A percentile compares a stretch with the other conserved stretches of the same genome.
Evolutionary conservation across 2,113 vertebrate species (phyloP).

Genomic region (Seriola aureovittata): DNA sequence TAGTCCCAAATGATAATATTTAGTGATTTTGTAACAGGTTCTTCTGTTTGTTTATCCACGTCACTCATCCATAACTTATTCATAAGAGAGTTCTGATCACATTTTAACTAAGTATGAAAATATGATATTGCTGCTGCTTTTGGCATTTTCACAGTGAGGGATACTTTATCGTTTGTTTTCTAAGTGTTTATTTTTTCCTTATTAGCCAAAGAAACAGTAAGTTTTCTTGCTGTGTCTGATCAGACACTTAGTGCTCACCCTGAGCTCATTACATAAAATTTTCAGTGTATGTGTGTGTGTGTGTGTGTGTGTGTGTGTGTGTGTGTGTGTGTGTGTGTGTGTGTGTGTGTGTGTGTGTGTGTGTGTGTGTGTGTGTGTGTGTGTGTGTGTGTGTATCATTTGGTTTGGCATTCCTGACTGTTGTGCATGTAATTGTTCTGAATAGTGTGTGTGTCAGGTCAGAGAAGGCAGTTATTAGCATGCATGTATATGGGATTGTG

Average conservation of each 20-base stretch:
- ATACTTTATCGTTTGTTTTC: slow-evolving; percentile 20
- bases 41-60: slow-evolving; percentile 22
- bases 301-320: background rate
- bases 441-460: slow-evolving; percentile 6
- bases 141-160: background rate
- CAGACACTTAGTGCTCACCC: background rate
- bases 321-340: background rate
- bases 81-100: slow-evolving; percentile 27
- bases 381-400: background rate
- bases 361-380: background rate
- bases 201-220: slow-evolving; percentile 6
- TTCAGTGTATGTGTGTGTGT: slow-evolving; percentile 3
- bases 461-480: slow-evolving; percentile 24
- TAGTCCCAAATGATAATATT: background rate
- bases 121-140: background rate
- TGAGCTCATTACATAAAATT: slow-evolving; percentile 11
- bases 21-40: background rate
- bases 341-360: background rate
- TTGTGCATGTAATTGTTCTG: slow-evolving; percentile 29
- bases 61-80: slow-evolving; percentile 31
- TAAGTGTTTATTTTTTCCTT: slow-evolving; percentile 5
- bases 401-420: slow-evolving; percentile 17
- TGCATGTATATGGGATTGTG: slow-evolving; percentile 46
- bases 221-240: slow-evolving; percentile 26
- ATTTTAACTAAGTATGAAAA: slow-evolving; percentile 16